Evolutionary conservation across 2,113 vertebrate species (phyloP), one percentile per base, ranked within the genome.

Genomic region (Fregata magnificens): DNA sequence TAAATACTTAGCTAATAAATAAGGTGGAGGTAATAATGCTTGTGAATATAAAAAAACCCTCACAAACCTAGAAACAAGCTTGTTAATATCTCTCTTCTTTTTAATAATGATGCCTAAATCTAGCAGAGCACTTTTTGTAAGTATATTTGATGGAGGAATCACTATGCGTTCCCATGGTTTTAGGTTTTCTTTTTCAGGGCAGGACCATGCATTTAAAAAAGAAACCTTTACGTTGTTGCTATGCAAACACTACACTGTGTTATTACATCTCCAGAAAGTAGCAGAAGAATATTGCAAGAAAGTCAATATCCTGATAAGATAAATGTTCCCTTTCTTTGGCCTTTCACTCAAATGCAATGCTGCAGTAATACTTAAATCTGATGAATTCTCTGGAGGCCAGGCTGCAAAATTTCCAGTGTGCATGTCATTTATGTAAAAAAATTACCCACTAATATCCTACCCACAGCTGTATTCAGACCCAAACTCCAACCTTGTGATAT

Each of bases 161-260:
- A 61, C 74, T 91, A 16, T 82, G 70, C 82, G 93, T 97, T 97
- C 81, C 97, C 91, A 95, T 95, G 95, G 95, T 94, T 86, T 94
- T 77, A 28, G 53, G 74, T 31, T 96, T 86, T 88, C 63, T 42
- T 93, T 95, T 94, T 70, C 77, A 52, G 73, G 83, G 42, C 40
- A 91, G 55, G 94, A 69, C 45, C 74, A 85, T 38, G 50, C 45
- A 63, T 95, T 97, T 70, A 25, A 85, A 94, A 88, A 82, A 65
- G 73, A 77, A 95, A 80, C 66, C 42, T 95, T 95, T 95, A 95
- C 87, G 84, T 96, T 83, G 96, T 95, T 95, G 84, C 95, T 93
- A 95, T 95, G 94, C 89, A 97, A 96, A 94, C 78, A 86, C 5
- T 4, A 70, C 78, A 36, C 44, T 70, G 53, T 95, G 66, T 86